A percentile compares a stretch with the other conserved stretches of the same genome.
phyloP scores from a whole-genome alignment of 2,888 invertebrate genomes.

The Lydus trimaculatus region DNA sequence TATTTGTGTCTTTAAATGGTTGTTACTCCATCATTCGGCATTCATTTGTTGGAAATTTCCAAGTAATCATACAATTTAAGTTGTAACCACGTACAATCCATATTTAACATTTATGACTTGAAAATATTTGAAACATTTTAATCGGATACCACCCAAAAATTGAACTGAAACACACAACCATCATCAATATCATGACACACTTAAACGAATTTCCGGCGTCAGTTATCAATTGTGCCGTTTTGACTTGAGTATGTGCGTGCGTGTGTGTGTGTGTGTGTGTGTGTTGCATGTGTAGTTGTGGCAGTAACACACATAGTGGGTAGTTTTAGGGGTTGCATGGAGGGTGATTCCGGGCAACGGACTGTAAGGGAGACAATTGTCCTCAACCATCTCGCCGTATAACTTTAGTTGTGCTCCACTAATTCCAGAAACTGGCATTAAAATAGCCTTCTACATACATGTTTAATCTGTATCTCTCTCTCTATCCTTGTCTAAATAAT shows the following conservation, averaged over 20 bases:
- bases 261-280: neutral
- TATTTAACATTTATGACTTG: neutral
- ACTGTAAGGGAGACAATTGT: conserved; percentile 39
- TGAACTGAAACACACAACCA: too few species aligned
- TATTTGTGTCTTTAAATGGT: too few species aligned
- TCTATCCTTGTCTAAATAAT: too few species aligned
- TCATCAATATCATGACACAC: neutral
- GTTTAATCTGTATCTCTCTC: neutral
- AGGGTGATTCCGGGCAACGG: conserved; percentile 45
- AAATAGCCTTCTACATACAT: neutral
- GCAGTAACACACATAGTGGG: neutral
- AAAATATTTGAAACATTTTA: neutral
- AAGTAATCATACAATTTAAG: too few species aligned
- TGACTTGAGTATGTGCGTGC: too few species aligned
- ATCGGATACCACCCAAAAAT: neutral
- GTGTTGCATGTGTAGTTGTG: neutral
- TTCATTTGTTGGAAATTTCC: neutral
- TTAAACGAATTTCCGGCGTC: neutral
- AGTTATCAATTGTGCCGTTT: neutral
- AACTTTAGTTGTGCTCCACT: conserved; percentile 41
- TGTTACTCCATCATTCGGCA: too few species aligned
- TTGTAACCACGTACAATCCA: neutral
- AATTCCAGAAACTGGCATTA: conserved; percentile 16
- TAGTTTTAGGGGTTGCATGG: conserved; percentile 51
- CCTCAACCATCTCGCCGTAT: conserved; percentile 35